phyloP scores from a whole-genome alignment of 1,140 invertebrate genomes.

The Atta texana region DNA sequence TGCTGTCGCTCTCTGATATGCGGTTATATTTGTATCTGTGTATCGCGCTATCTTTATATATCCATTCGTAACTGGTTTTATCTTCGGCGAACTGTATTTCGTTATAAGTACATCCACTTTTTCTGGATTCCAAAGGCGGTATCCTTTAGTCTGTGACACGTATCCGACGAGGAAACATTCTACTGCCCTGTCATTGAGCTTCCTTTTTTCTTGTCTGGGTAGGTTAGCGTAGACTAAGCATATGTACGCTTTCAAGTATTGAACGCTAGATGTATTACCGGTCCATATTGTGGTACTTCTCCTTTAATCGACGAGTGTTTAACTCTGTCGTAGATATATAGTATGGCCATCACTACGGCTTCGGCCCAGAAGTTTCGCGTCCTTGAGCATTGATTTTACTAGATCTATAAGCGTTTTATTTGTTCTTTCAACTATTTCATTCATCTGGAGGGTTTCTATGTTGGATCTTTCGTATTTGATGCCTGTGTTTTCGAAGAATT shows the following conservation, averaged over 20 bases:
- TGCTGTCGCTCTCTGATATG: background rate
- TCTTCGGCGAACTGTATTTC: background rate
- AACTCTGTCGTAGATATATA: no score
- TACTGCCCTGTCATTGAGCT: background rate
- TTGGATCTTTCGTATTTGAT: background rate
- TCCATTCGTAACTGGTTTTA: background rate
- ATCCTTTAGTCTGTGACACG: background rate
- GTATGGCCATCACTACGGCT: background rate
- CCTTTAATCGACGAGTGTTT: no score
- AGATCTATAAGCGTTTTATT: background rate
- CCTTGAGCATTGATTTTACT: background rate
- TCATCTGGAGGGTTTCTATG: background rate
- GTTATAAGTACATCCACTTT: background rate
- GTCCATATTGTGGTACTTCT: background rate
- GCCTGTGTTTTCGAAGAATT: background rate
- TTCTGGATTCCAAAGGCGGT: background rate
- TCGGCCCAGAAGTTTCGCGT: background rate
- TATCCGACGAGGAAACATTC: background rate
- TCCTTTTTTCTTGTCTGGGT: background rate
- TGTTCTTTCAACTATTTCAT: background rate
- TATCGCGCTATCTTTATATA: background rate
- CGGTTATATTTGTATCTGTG: background rate
- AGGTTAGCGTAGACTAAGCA: background rate
- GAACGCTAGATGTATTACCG: background rate
- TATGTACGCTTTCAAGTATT: background rate